Conservation (phyloP, 2,113 vertebrate species). For the Pachycephala philippinensis region DNA sequence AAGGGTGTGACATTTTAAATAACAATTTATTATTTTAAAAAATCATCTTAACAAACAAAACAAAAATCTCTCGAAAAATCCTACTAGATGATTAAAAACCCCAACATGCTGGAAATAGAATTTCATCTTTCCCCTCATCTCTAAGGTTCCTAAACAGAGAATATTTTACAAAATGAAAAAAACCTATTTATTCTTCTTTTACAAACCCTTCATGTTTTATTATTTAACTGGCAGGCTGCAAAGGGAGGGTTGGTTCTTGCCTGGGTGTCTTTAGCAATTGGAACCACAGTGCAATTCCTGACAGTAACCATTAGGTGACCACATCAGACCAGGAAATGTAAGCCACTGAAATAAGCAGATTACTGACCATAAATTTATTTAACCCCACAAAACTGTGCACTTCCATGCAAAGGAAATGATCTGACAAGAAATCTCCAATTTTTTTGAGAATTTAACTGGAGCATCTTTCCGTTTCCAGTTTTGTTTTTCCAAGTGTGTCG, state of each 20-base stretch:
- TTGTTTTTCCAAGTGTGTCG: background rate
- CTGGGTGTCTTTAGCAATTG: background rate
- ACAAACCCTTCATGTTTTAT: background rate
- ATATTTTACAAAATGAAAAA: background rate
- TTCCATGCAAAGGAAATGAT: background rate
- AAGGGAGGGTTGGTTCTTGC: background rate
- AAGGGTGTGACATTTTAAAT: background rate
- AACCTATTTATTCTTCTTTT: accelerated
- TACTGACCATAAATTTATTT: background rate
- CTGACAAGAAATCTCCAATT: background rate
- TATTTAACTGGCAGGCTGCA: background rate
- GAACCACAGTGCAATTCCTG: slow-evolving; percentile 44
- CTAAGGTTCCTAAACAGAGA: background rate
- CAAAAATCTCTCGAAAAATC: background rate
- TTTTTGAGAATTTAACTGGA: background rate
- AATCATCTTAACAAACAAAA: background rate
- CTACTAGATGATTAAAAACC: background rate
- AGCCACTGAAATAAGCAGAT: background rate
- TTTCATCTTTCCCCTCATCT: background rate
- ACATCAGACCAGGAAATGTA: slow-evolving; percentile 65
- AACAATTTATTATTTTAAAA: background rate
- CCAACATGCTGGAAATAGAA: background rate
- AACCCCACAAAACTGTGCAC: background rate
- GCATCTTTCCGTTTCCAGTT: background rate
- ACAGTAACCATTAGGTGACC: slow-evolving; percentile 69